A percentile compares a stretch with the other conserved stretches of the same genome.
Evolutionary conservation across 1,140 invertebrate species (phyloP).

Genomic region (Bombus waltoni): DNA sequence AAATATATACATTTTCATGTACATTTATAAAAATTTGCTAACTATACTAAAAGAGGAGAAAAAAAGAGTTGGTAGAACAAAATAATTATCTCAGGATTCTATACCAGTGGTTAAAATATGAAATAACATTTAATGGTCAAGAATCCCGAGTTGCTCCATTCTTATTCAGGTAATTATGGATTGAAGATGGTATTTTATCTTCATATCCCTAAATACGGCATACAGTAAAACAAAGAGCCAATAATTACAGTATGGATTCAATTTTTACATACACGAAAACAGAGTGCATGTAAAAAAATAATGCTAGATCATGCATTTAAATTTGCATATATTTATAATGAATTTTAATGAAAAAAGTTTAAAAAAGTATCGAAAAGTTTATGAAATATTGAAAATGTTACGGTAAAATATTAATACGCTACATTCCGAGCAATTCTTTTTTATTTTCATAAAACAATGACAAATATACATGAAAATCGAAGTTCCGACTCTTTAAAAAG

Average conservation of each 20-base stretch:
- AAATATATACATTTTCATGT: slow-evolving; percentile 58
- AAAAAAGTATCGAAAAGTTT: slow-evolving; percentile 19
- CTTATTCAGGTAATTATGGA: slow-evolving; percentile 15
- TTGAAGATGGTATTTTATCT: slow-evolving; percentile 5
- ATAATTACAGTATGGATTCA: neutral
- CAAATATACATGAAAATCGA: slow-evolving; percentile 14
- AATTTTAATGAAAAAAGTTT: slow-evolving; percentile 44
- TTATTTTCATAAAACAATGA: slow-evolving; percentile 35
- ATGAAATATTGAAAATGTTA: slow-evolving; percentile 35
- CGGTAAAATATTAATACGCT: slow-evolving; percentile 27
- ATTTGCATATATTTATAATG: slow-evolving; percentile 51
- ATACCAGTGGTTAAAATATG: slow-evolving; percentile 58
- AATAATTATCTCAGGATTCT: slow-evolving; percentile 62
- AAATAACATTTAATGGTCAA: slow-evolving; percentile 50
- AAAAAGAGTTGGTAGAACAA: slow-evolving; percentile 56
- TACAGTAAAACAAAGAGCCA: neutral
- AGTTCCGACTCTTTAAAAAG: slow-evolving; percentile 38
- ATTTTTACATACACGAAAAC: slow-evolving; percentile 17
- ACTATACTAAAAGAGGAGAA: slow-evolving; percentile 23
- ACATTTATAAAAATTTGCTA: slow-evolving; percentile 58
- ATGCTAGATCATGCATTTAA: slow-evolving; percentile 45
- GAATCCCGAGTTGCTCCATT: slow-evolving; percentile 46
- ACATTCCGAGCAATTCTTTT: slow-evolving; percentile 35
- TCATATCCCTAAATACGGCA: neutral
- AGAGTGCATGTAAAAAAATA: slow-evolving; percentile 25